Evolutionary conservation across 2,888 invertebrate genomes (phyloP).

Genomic region (Eupithecia centaureata): DNA sequence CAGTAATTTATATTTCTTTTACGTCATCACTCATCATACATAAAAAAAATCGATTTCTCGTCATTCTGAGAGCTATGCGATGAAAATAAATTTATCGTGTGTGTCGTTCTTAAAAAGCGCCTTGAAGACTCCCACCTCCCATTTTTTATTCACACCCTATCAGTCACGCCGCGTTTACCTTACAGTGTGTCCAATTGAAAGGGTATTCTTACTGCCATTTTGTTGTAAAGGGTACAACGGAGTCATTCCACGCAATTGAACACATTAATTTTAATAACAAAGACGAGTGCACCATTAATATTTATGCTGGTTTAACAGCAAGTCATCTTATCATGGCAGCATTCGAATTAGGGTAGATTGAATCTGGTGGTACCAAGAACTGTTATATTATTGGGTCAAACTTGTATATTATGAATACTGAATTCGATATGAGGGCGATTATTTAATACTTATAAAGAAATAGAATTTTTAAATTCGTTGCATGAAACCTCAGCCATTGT

Average conservation of each 20-base stretch:
- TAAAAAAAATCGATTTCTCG: background rate
- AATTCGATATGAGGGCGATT: background rate
- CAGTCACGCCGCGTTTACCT: slow-evolving; percentile 17
- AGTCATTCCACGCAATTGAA: slow-evolving; percentile 61
- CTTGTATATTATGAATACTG: background rate
- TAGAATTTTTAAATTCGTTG: background rate
- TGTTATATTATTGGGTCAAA: background rate
- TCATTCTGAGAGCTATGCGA: background rate
- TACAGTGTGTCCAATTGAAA: slow-evolving; percentile 16
- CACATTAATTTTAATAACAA: slow-evolving; percentile 77
- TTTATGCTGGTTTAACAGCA: slow-evolving; percentile 63
- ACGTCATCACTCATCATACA: too few species aligned
- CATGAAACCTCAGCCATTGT: too few species aligned
- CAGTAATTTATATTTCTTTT: too few species aligned
- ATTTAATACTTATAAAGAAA: background rate
- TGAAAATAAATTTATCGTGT: background rate
- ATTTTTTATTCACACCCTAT: slow-evolving; percentile 8
- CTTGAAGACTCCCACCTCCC: background rate
- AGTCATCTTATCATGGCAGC: slow-evolving; percentile 41
- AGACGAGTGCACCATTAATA: slow-evolving; percentile 71
- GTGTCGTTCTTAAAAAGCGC: background rate
- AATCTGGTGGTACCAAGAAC: slow-evolving; percentile 18
- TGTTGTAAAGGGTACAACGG: slow-evolving; percentile 50
- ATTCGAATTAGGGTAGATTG: slow-evolving; percentile 20
- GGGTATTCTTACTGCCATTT: slow-evolving; percentile 42